Conservation (phyloP, 2,113 vertebrate species). For the Hiodon tergisus region DNA sequence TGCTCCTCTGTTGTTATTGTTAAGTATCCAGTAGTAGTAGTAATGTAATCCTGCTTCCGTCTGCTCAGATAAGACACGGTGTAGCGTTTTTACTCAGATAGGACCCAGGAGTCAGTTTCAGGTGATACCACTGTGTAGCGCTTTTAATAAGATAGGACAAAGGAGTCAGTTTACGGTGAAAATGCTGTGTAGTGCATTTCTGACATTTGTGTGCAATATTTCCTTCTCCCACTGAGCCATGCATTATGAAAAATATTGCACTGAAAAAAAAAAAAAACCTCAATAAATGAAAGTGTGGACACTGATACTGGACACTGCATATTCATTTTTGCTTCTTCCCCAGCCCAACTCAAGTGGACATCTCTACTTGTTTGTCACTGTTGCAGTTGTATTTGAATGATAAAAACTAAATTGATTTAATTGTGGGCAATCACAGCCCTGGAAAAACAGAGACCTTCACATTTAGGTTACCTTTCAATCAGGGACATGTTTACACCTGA, state of each 20-base stretch:
- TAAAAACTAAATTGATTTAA: too few relatives aligned
- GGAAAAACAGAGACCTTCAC: too few relatives aligned
- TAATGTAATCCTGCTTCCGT: slow-evolving; percentile 89
- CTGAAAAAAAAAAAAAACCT: slow-evolving; percentile 55
- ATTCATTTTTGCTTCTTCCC: slow-evolving; percentile 33
- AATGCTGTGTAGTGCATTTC: slow-evolving; percentile 95
- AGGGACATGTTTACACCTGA: too few relatives aligned
- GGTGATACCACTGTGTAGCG: too few relatives aligned
- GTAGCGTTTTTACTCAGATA: slow-evolving; percentile 74
- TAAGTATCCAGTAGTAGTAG: slow-evolving; percentile 91
- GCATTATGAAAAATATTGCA: slow-evolving; percentile 76
- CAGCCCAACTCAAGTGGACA: background rate
- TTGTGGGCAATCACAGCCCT: too few relatives aligned
- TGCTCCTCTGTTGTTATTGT: slow-evolving; percentile 80
- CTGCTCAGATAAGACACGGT: slow-evolving; percentile 42
- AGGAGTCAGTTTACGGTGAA: slow-evolving; percentile 89
- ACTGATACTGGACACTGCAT: slow-evolving; percentile 39
- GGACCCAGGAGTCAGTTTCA: too few relatives aligned
- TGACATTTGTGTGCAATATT: slow-evolving; percentile 91
- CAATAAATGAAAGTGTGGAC: slow-evolving; percentile 78
- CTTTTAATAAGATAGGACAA: slow-evolving; percentile 74
- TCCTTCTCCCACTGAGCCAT: slow-evolving; percentile 73
- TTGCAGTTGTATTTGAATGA: background rate
- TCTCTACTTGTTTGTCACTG: background rate
- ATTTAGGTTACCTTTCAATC: too few relatives aligned